A percentile compares a stretch with the other conserved stretches of the same genome.
Conservation (phyloP, 2,888 invertebrate species). For the Hirtodrosophila confusa region DNA sequence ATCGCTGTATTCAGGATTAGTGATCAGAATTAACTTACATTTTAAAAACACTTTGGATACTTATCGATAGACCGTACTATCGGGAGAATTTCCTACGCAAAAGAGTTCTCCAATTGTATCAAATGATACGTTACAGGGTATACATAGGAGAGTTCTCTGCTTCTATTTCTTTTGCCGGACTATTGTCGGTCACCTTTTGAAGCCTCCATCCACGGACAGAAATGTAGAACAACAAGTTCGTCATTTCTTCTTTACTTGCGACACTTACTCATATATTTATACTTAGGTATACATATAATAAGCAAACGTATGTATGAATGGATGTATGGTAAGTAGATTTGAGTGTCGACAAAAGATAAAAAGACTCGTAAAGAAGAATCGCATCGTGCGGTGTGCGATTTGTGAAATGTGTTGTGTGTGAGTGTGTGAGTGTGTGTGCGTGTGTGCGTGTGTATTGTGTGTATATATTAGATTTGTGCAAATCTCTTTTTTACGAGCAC, state of each 20-base stretch:
- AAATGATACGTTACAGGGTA: conserved; percentile 13
- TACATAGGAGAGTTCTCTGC: conserved; percentile 3
- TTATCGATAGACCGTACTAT: too few relatives aligned
- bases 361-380: conserved; percentile 34
- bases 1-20: too few relatives aligned
- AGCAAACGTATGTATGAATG: too few relatives aligned
- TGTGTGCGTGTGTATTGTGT: conserved; percentile 13
- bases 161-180: conserved; percentile 1
- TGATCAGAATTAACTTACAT: too few relatives aligned
- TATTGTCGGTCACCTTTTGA: conserved; percentile 40
- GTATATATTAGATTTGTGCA: conserved; percentile 64
- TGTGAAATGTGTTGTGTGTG: neutral
- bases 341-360: conserved; percentile 43
- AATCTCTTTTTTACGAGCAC: conserved; percentile 71
- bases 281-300: conserved; percentile 2
- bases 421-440: conserved; percentile 27
- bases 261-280: conserved; percentile 8
- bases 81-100: too few relatives aligned
- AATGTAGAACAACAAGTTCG: conserved; percentile 22
- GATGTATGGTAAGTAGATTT: conserved; percentile 30
- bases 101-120: too few relatives aligned
- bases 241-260: conserved; percentile 22
- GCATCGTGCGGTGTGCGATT: conserved; percentile 21
- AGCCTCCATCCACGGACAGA: conserved; percentile 12
- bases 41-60: too few relatives aligned